A percentile compares a stretch with the other conserved stretches of the same genome.
phyloP scores from a whole-genome alignment of 2,888 invertebrate species.

The Lutraria lutraria region DNA sequence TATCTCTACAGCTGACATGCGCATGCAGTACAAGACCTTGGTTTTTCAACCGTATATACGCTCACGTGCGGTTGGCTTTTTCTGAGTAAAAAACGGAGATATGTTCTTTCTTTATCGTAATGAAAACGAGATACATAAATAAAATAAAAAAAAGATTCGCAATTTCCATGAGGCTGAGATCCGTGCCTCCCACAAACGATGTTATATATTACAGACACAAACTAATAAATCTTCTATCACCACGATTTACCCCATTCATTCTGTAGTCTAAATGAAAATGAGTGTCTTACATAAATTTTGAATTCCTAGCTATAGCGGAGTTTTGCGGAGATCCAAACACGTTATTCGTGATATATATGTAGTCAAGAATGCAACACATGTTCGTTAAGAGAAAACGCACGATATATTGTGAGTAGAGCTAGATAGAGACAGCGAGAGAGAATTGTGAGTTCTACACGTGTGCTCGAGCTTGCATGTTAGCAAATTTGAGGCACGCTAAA shows the following conservation, averaged over 20 bases:
- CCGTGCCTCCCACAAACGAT: slow-evolving; percentile 37
- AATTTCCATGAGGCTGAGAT: slow-evolving; percentile 36
- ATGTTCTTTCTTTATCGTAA: neutral
- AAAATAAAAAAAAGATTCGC: slow-evolving; percentile 26
- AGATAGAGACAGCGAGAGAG: neutral
- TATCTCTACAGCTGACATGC: no score
- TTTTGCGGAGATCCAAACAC: neutral
- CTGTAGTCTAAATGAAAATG: slow-evolving; percentile 38
- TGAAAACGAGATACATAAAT: slow-evolving; percentile 21
- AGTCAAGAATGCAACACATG: slow-evolving; percentile 29
- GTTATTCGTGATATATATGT: neutral
- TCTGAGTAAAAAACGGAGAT: neutral
- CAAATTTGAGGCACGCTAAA: neutral
- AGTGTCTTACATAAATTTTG: slow-evolving; percentile 37
- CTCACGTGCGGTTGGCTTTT: neutral
- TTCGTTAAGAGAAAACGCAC: neutral
- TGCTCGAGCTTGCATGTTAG: slow-evolving; percentile 22
- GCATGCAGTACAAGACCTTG: no score
- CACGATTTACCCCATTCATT: neutral
- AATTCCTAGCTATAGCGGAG: slow-evolving; percentile 29
- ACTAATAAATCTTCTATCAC: slow-evolving; percentile 16
- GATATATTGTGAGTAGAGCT: neutral
- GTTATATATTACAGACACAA: slow-evolving; percentile 11
- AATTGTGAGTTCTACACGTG: slow-evolving; percentile 9
- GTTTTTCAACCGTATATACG: neutral